Conservation (phyloP, 2,888 invertebrate species). For the Oegoconia quadripuncta region DNA sequence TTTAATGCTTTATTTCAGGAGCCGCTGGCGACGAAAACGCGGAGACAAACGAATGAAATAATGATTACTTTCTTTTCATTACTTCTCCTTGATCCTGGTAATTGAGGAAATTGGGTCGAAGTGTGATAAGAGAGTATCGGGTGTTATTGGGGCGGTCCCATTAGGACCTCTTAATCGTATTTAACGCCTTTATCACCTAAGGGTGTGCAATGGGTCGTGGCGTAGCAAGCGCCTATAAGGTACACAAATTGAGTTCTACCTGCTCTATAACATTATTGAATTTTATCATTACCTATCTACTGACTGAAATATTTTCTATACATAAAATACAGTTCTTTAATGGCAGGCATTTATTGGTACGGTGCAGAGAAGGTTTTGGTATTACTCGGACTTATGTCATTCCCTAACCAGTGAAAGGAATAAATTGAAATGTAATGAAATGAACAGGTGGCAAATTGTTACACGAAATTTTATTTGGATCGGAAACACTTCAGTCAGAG, state of each 20-base stretch:
- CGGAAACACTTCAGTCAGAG: too few relatives aligned
- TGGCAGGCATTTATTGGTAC: too few relatives aligned
- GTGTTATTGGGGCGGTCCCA: conserved; percentile 58
- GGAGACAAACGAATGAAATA: conserved; percentile 70
- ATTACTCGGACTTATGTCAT: too few relatives aligned
- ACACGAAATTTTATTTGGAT: too few relatives aligned
- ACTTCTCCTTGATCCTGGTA: conserved; percentile 73
- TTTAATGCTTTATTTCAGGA: conserved; percentile 67
- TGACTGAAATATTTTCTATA: too few relatives aligned
- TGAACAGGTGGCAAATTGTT: too few relatives aligned
- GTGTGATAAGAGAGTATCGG: conserved; percentile 65
- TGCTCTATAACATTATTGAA: too few relatives aligned
- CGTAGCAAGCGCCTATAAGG: conserved; percentile 46
- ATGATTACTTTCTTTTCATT: conserved; percentile 77
- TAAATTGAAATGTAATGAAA: too few relatives aligned
- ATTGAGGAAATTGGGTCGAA: conserved; percentile 74
- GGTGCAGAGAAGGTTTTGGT: too few relatives aligned
- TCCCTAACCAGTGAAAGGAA: too few relatives aligned
- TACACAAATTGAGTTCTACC: conserved; percentile 26
- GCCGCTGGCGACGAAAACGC: conserved; percentile 52
- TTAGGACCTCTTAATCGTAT: conserved; percentile 70
- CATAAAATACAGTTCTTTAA: too few relatives aligned
- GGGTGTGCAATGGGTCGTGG: conserved; percentile 62
- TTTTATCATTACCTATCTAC: too few relatives aligned
- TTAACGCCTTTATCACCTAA: conserved; percentile 72